These are phyloP conservation scores for Scolopax mira DNA, from an alignment of 2,113 vertebrate species.

Conservation along the genomic window DNA sequence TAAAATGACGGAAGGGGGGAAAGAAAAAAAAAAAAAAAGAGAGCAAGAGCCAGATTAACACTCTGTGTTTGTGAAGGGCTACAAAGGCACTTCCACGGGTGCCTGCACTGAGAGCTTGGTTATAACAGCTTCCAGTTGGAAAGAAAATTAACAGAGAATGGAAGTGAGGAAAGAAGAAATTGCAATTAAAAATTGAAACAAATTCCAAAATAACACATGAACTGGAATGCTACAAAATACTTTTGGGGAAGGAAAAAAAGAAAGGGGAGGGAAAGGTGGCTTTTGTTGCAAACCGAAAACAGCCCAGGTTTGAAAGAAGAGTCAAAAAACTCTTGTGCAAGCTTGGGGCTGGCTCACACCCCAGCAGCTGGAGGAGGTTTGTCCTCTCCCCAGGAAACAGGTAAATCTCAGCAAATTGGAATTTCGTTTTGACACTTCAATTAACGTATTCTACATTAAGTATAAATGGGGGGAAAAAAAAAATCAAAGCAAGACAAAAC, in stretches of 20 bases:
- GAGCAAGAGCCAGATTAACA: constrained; percentile 3
- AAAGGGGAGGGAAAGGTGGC: not conserved
- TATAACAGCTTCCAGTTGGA: constrained; percentile 9
- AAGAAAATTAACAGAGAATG: constrained; percentile 40
- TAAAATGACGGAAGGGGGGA: constrained; percentile 39
- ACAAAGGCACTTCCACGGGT: not conserved
- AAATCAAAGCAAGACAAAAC: not conserved
- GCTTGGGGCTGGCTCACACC: not conserved
- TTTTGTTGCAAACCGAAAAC: not conserved
- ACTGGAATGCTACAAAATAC: not conserved
- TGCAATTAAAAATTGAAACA: constrained; percentile 44
- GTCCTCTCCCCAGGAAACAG: not conserved
- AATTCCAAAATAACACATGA: not conserved
- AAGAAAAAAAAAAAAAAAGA: not conserved
- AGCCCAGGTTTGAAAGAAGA: not conserved
- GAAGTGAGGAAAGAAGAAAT: constrained; percentile 43
- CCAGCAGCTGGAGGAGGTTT: not conserved
- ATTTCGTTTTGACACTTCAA: not conserved
- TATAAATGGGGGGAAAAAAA: not conserved
- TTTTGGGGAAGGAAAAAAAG: rapidly evolving
- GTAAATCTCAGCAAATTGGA: constrained; percentile 14
- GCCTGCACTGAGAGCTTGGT: not conserved
- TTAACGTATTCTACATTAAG: not conserved
- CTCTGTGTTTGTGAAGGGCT: constrained; percentile 1
- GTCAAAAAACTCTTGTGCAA: not conserved